phyloP scores from a whole-genome alignment of 2,888 invertebrate species.

The Drosophila ustulata region DNA sequence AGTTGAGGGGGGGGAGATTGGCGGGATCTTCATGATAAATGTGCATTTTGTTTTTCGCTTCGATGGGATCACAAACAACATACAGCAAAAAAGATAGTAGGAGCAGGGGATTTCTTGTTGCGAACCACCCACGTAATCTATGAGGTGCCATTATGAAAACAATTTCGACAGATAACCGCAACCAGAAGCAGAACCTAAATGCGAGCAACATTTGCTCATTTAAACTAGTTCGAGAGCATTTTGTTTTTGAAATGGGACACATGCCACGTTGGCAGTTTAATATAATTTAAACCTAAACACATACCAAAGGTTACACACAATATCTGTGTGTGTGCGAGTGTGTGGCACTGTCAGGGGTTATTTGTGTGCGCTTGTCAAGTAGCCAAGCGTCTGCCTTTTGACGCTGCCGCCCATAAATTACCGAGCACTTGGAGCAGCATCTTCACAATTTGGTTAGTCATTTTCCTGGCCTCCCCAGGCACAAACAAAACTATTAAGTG shows the following conservation, averaged over 20 bases:
- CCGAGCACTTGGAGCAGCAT: conserved; percentile 67
- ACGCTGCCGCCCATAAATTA: conserved; percentile 74
- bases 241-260: conserved; percentile 68
- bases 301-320: conserved; percentile 52
- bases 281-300: conserved; percentile 80
- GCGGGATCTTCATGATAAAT: conserved; percentile 62
- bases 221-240: conserved; percentile 36
- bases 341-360: conserved; percentile 53
- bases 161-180: conserved; percentile 65
- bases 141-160: conserved; percentile 71
- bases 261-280: conserved; percentile 76
- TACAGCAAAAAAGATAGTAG: neutral
- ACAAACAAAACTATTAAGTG: conserved; percentile 80
- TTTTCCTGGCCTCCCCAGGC: conserved; percentile 59
- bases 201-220: conserved; percentile 43
- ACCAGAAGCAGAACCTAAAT: conserved; percentile 43
- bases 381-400: conserved; percentile 76
- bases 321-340: conserved; percentile 26
- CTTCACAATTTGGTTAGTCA: conserved; percentile 78
- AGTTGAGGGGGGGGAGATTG: conserved; percentile 19
- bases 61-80: neutral
- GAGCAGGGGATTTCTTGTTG: neutral
- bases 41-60: conserved; percentile 48
- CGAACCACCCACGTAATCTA: conserved; percentile 37
- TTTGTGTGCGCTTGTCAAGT: conserved; percentile 73